A percentile compares a stretch with the other conserved stretches of the same genome.
phyloP scores from a whole-genome alignment of 2,888 invertebrate genomes.

The Macrostomum cliftonense region DNA sequence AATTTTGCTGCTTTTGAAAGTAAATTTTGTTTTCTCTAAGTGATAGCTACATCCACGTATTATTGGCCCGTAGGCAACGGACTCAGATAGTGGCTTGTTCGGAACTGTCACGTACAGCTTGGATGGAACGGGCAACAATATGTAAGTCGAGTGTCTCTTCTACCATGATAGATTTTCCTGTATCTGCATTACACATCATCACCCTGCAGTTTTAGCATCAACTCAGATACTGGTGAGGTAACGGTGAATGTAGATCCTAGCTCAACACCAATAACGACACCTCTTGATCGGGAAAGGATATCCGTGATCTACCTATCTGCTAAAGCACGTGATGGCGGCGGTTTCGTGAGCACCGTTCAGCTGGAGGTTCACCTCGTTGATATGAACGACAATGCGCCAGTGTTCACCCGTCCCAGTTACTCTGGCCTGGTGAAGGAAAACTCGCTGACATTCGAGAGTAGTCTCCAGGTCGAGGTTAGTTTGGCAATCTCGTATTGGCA shows the following conservation, averaged over 20 bases:
- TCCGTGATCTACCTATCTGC: conserved; percentile 59
- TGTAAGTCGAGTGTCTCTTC: conserved; percentile 25
- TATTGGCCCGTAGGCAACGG: conserved; percentile 44
- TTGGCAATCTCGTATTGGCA: no score
- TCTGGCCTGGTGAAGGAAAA: conserved; percentile 49
- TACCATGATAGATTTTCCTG: not conserved
- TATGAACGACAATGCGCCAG: conserved; percentile 15
- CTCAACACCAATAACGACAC: conserved; percentile 16
- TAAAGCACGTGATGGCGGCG: conserved; percentile 62
- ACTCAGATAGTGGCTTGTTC: conserved; percentile 53
- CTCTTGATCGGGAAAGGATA: conserved; percentile 58
- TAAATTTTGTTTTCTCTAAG: no score
- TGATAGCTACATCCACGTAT: no score
- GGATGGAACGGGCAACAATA: conserved; percentile 58
- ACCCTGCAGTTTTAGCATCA: conserved; percentile 46
- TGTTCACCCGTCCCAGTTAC: conserved; percentile 22
- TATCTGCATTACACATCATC: no score
- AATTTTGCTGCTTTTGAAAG: no score
- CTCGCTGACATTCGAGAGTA: conserved; percentile 56
- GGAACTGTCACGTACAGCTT: conserved; percentile 56
- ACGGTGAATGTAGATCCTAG: conserved; percentile 41
- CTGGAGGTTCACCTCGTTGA: conserved; percentile 24
- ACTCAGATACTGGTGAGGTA: conserved; percentile 49
- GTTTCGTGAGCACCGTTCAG: conserved; percentile 30
- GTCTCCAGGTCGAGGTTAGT: conserved; percentile 50